Conservation (phyloP, 35 echinoderm and acorn worm genomes). For the Lytechinus variegatus region DNA sequence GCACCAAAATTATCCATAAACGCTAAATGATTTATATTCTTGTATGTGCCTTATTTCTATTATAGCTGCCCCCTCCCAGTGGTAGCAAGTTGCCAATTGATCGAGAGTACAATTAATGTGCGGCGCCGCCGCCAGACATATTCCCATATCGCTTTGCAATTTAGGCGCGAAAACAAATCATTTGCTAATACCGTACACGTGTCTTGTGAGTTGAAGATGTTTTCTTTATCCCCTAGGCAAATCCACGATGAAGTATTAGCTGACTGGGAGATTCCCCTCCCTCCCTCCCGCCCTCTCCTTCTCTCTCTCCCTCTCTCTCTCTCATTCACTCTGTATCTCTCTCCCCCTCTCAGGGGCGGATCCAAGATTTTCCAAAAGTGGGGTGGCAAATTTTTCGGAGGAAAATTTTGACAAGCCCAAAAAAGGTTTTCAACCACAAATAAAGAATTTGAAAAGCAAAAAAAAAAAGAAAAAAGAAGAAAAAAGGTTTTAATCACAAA, state of each 20-base stretch:
- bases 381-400: no score
- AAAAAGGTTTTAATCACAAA: no score
- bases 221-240: not conserved
- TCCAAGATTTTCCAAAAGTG: no score
- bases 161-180: slow-evolving; percentile 3
- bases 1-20: not conserved
- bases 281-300: not conserved
- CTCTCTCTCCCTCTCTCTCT: not conserved
- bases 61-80: not conserved
- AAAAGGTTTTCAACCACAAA: no score
- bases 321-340: no score
- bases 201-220: not conserved
- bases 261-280: not conserved
- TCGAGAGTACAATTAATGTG: not conserved
- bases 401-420: no score
- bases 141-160: not conserved
- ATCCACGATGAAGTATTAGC: not conserved
- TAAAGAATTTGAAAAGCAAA: no score
- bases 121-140: not conserved
- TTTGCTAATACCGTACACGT: not conserved
- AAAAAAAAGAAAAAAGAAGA: no score
- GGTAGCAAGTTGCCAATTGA: not conserved
- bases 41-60: no score
- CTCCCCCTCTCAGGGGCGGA: no score
- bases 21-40: not conserved